Conservation (phyloP, 2,113 vertebrate genomes). For the Oenanthe oenanthe region DNA sequence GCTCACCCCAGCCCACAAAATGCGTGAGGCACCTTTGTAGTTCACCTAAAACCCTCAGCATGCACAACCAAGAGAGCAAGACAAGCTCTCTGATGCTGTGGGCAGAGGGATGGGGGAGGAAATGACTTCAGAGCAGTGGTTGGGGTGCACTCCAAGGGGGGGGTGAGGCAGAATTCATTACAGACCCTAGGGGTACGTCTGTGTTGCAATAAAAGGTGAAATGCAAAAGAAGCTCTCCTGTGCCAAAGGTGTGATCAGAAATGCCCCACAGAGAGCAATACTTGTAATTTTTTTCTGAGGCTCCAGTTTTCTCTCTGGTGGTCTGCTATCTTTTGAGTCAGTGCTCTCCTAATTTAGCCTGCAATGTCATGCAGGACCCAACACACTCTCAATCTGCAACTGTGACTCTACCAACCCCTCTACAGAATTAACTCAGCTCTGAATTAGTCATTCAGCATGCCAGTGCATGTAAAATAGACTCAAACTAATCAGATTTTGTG, state of each 20-base stretch:
- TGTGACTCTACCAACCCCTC: slow-evolving; percentile 14
- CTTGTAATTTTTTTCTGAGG: not conserved
- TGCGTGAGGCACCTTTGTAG: not conserved
- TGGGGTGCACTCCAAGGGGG: not conserved
- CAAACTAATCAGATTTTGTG: slow-evolving; percentile 2
- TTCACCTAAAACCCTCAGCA: not conserved
- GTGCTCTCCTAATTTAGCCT: not conserved
- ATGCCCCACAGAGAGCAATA: not conserved
- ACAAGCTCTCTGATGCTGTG: not conserved
- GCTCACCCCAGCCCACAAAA: not conserved
- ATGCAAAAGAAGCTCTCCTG: not conserved
- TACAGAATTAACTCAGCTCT: slow-evolving; percentile 26
- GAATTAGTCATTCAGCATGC: slow-evolving; percentile 8
- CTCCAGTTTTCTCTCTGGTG: not conserved
- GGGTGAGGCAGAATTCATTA: not conserved
- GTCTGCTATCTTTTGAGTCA: slow-evolving; percentile 1
- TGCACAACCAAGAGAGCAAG: not conserved
- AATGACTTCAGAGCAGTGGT: not conserved
- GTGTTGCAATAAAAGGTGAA: not conserved
- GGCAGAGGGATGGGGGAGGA: not conserved
- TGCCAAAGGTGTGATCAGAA: not conserved
- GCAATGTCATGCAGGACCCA: not conserved
- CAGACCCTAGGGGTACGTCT: not conserved
- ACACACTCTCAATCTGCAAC: not conserved
- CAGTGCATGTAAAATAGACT: slow-evolving; percentile 5